These are phyloP conservation scores for Anoplolepis gracilipes DNA, from an alignment of 1,140 invertebrate genomes.

Conservation along the genomic window DNA sequence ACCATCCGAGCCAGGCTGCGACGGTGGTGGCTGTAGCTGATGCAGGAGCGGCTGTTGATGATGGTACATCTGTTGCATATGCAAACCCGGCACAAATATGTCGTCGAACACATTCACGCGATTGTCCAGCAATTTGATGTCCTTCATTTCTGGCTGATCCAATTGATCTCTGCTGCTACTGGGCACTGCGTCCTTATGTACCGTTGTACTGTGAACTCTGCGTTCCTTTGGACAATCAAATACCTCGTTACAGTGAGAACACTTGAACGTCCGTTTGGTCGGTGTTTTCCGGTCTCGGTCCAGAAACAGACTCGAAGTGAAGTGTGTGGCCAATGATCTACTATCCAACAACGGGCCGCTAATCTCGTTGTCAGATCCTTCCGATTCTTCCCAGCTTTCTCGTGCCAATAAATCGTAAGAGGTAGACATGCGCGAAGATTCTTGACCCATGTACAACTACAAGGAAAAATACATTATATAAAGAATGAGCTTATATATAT, in stretches of 20 bases:
- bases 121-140: slow-evolving; percentile 83
- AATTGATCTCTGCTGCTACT: slow-evolving; percentile 80
- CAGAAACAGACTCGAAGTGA: slow-evolving; percentile 83
- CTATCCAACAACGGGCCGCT: slow-evolving; percentile 83
- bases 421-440: slow-evolving; percentile 87
- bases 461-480: slow-evolving; percentile 25
- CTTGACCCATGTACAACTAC: slow-evolving; percentile 87
- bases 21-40: slow-evolving; percentile 82
- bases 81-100: slow-evolving; percentile 82
- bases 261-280: slow-evolving; percentile 86
- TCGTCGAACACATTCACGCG: slow-evolving; percentile 84
- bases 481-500: neutral
- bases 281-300: slow-evolving; percentile 85
- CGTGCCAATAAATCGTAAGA: slow-evolving; percentile 89
- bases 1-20: slow-evolving; percentile 71
- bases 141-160: slow-evolving; percentile 81
- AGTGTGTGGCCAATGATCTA: slow-evolving; percentile 83
- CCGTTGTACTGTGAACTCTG: slow-evolving; percentile 87
- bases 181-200: slow-evolving; percentile 85
- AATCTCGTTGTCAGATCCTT: slow-evolving; percentile 88
- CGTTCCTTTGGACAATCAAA: slow-evolving; percentile 89
- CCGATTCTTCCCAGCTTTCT: slow-evolving; percentile 89
- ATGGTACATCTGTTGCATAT: slow-evolving; percentile 81
- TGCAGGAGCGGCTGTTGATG: slow-evolving; percentile 82
- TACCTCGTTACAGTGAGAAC: slow-evolving; percentile 87